Percentiles rank a stretch among this genome's conserved stretches.
Conservation (phyloP, 2,888 invertebrate species). For the Perithous albicinctus region DNA sequence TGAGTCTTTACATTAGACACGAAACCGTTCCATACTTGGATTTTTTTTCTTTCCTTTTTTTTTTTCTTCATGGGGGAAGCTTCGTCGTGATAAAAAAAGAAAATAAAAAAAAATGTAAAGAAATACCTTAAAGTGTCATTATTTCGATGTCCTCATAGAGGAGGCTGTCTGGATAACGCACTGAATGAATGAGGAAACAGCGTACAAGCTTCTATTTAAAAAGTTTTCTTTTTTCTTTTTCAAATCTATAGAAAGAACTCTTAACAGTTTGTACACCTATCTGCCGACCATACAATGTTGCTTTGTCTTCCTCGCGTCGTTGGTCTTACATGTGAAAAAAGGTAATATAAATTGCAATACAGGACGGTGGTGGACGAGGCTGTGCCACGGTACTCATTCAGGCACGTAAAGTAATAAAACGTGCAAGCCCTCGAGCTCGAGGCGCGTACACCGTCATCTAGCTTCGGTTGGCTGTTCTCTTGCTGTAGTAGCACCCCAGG, state of each 20-base stretch:
- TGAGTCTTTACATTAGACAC: neutral
- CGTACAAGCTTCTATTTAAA: no score
- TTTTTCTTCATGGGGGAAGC: no score
- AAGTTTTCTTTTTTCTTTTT: constrained; percentile 20
- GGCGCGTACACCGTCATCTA: constrained; percentile 52
- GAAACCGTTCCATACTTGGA: neutral
- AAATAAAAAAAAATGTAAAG: no score
- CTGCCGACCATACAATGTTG: neutral
- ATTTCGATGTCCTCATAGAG: no score
- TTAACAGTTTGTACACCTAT: constrained; percentile 9
- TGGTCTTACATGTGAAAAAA: constrained; percentile 62
- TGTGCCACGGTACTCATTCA: constrained; percentile 67
- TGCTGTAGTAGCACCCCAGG: constrained; percentile 13
- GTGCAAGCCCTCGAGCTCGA: constrained; percentile 66
- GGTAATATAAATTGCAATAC: constrained; percentile 74
- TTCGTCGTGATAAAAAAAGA: no score
- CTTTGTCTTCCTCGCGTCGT: constrained; percentile 22
- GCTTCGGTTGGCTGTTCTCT: constrained; percentile 4
- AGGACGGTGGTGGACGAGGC: constrained; percentile 63
- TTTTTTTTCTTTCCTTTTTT: no score
- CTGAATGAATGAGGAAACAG: neutral
- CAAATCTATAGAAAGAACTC: neutral
- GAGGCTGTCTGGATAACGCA: no score
- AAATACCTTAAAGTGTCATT: no score
- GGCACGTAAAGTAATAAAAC: constrained; percentile 80